Percentiles rank a stretch among this genome's conserved stretches.
These are phyloP conservation scores for Parazoanthus swiftii DNA, from an alignment of 92 coral and sea anemone genomes.

Conservation along the genomic window DNA sequence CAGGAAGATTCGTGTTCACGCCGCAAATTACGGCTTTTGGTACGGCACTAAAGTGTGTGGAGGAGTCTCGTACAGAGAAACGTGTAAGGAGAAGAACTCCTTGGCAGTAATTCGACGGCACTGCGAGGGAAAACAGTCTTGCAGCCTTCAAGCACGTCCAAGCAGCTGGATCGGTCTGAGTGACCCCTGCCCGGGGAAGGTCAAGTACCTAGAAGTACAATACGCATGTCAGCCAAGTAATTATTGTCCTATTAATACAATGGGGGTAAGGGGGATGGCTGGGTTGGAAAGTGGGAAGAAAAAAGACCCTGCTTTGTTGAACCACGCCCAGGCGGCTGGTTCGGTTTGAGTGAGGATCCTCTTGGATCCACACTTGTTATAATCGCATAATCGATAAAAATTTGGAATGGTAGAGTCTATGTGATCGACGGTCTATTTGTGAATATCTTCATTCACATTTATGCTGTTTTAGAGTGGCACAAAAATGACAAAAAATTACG, in stretches of 20 bases:
- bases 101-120: slow-evolving; percentile 2
- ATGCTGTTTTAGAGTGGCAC: too few species aligned
- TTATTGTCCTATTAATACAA: too few species aligned
- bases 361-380: too few species aligned
- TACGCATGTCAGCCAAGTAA: slow-evolving; percentile 33
- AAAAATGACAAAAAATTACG: too few species aligned
- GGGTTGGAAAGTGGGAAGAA: too few species aligned
- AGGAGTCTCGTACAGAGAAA: background rate
- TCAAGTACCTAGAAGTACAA: slow-evolving; percentile 27
- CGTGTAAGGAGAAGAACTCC: slow-evolving; percentile 17
- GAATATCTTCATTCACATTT: too few species aligned
- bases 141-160: background rate
- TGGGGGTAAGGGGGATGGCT: background rate
- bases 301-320: too few species aligned
- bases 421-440: too few species aligned
- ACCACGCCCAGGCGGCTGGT: too few species aligned
- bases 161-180: slow-evolving; percentile 29
- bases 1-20: slow-evolving; percentile 23
- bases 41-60: slow-evolving; percentile 10
- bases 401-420: too few species aligned
- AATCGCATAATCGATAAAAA: too few species aligned
- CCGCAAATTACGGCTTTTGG: slow-evolving; percentile 24
- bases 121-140: slow-evolving; percentile 28
- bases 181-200: slow-evolving; percentile 7
- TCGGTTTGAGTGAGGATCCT: too few species aligned